Conservation (phyloP, 2,888 invertebrate genomes). For the Leuctra nigra region DNA sequence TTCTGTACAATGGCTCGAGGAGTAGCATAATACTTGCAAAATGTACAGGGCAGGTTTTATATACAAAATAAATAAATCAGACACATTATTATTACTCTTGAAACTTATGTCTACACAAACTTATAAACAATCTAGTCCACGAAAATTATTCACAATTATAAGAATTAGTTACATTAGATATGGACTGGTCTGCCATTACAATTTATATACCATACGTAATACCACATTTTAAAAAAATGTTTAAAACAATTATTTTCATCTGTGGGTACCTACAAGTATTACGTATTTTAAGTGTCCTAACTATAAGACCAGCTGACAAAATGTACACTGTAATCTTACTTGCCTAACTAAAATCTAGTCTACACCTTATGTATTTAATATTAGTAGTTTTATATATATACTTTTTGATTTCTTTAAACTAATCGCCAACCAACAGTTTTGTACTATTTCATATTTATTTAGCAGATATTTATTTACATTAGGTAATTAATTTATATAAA, state of each 20-base stretch:
- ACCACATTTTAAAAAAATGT: not conserved
- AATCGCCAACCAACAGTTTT: constrained; percentile 24
- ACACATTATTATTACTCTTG: not conserved
- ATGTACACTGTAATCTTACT: constrained; percentile 2
- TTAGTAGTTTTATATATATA: not conserved
- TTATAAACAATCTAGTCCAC: not conserved
- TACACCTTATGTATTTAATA: not conserved
- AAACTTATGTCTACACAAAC: not conserved
- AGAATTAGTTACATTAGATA: not conserved
- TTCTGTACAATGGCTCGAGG: too few species aligned
- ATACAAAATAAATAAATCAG: constrained; percentile 5
- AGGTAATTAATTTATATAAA: constrained; percentile 27
- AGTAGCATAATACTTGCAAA: constrained; percentile 22
- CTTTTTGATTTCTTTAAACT: constrained; percentile 1
- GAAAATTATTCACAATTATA: not conserved
- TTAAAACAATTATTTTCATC: not conserved
- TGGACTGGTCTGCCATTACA: not conserved
- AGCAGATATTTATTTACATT: constrained; percentile 23
- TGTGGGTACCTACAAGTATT: too few species aligned
- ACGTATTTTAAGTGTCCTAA: not conserved
- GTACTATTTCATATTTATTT: constrained; percentile 28
- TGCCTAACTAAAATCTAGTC: too few species aligned
- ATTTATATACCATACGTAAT: not conserved
- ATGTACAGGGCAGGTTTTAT: constrained; percentile 18
- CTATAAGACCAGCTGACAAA: constrained; percentile 10